Evolutionary conservation across 2,888 invertebrate species (phyloP).

Genomic region (Epinotia demarniana): DNA sequence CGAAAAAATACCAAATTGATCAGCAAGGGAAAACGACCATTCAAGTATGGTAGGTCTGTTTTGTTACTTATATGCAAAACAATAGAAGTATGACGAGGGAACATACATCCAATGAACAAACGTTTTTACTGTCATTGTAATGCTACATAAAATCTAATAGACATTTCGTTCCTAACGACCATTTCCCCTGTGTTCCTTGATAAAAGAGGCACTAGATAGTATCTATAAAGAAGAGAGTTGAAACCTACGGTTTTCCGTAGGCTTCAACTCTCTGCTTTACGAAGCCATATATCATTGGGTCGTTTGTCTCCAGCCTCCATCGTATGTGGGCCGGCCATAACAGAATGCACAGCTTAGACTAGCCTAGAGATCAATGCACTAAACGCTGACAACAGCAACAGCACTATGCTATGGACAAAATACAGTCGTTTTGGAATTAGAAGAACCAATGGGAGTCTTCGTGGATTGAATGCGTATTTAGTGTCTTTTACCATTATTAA

Average conservation of each 20-base stretch:
- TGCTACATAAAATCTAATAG: too few relatives aligned
- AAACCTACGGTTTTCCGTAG: neutral
- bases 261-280: too few relatives aligned
- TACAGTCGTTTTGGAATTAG: neutral
- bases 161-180: neutral
- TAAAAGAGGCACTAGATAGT: neutral
- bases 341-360: conserved; percentile 40
- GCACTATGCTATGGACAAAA: neutral
- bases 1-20: too few relatives aligned
- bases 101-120: too few relatives aligned
- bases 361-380: conserved; percentile 3
- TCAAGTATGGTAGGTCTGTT: too few relatives aligned
- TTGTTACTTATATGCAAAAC: too few relatives aligned
- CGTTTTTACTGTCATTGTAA: too few relatives aligned
- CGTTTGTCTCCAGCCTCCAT: conserved; percentile 64
- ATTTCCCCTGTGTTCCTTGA: neutral
- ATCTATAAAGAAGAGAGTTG: neutral
- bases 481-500: too few relatives aligned
- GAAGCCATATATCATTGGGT: conserved; percentile 70
- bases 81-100: too few relatives aligned
- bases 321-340: conserved; percentile 69
- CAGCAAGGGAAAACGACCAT: too few relatives aligned
- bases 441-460: too few relatives aligned
- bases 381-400: neutral
- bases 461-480: too few relatives aligned